These are phyloP conservation scores for Gouania willdenowi DNA, from an alignment of 2,797 vertebrate genomes.

Conservation along the genomic window DNA sequence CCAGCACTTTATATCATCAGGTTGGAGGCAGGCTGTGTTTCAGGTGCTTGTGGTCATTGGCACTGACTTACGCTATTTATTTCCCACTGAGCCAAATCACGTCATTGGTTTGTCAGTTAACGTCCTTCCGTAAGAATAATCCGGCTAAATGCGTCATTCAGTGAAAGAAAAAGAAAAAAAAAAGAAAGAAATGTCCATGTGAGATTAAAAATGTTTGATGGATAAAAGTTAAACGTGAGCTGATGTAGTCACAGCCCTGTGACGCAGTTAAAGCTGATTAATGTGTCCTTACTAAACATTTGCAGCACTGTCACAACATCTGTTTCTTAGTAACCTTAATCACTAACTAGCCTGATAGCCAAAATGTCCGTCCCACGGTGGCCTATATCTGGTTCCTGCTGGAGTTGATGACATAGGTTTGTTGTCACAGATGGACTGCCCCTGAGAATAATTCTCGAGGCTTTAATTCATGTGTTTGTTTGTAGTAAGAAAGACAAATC, in stretches of 20 bases:
- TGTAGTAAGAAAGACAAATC: slow-evolving; percentile 71
- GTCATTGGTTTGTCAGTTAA: slow-evolving; percentile 39
- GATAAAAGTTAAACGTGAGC: slow-evolving; percentile 40
- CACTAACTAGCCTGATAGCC: slow-evolving; percentile 54
- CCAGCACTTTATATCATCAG: slow-evolving; percentile 81
- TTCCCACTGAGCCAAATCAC: slow-evolving; percentile 53
- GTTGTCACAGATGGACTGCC: slow-evolving; percentile 65
- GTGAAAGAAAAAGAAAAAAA: no score
- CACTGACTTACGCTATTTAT: slow-evolving; percentile 49
- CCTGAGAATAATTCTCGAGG: slow-evolving; percentile 73
- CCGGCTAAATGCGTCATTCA: slow-evolving; percentile 40
- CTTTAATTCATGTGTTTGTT: slow-evolving; percentile 78
- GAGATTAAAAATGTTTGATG: slow-evolving; percentile 47
- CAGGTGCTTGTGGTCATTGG: slow-evolving; percentile 52
- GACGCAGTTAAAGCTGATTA: slow-evolving; percentile 49
- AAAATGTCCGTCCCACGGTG: slow-evolving; percentile 55
- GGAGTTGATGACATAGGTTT: slow-evolving; percentile 54
- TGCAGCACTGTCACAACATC: slow-evolving; percentile 54
- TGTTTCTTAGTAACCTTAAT: slow-evolving; percentile 71
- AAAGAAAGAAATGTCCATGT: slow-evolving; percentile 51
- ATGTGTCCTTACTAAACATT: slow-evolving; percentile 60
- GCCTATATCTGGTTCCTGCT: slow-evolving; percentile 55
- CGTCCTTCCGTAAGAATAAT: slow-evolving; percentile 35
- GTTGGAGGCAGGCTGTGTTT: slow-evolving; percentile 58
- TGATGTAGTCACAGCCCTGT: slow-evolving; percentile 52